phyloP scores from a whole-genome alignment of 1,140 invertebrate species.

The Cydia pomonella region DNA sequence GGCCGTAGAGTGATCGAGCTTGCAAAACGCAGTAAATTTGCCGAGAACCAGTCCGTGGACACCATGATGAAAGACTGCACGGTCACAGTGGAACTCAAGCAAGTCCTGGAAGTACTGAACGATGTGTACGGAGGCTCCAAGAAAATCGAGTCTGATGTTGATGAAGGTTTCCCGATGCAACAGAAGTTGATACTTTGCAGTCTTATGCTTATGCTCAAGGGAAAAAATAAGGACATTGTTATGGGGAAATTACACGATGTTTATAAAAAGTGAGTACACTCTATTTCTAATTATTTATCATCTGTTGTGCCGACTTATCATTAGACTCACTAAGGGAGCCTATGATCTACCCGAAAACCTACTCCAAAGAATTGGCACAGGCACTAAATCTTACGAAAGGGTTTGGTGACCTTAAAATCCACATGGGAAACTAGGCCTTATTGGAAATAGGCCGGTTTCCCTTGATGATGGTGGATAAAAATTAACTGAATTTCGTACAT shows the following conservation, averaged over 20 bases:
- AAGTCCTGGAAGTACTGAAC: conserved; percentile 91
- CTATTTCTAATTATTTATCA: conserved; percentile 21
- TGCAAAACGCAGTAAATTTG: conserved; percentile 82
- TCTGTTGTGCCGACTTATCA: background rate
- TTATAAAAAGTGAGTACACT: conserved; percentile 78
- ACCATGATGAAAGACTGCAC: conserved; percentile 58
- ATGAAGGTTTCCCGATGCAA: conserved; percentile 91
- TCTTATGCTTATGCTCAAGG: conserved; percentile 90
- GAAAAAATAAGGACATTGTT: conserved; percentile 92
- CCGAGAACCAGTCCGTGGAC: conserved; percentile 63
- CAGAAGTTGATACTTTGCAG: conserved; percentile 95
- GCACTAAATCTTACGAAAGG: no score
- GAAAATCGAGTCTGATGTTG: conserved; percentile 83
- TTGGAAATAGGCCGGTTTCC: no score
- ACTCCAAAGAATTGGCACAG: no score
- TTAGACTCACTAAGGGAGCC: no score
- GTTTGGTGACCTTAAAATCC: no score
- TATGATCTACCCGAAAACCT: no score
- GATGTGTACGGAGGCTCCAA: conserved; percentile 91
- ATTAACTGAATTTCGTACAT: no score
- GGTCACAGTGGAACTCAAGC: conserved; percentile 86
- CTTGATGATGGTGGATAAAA: no score
- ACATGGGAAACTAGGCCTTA: no score
- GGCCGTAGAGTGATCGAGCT: conserved; percentile 93
- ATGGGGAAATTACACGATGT: conserved; percentile 89